Evolutionary conservation across 2,888 invertebrate species (phyloP), one percentile per base, ranked within the genome.

Genomic region (Ochropleura plecta): DNA sequence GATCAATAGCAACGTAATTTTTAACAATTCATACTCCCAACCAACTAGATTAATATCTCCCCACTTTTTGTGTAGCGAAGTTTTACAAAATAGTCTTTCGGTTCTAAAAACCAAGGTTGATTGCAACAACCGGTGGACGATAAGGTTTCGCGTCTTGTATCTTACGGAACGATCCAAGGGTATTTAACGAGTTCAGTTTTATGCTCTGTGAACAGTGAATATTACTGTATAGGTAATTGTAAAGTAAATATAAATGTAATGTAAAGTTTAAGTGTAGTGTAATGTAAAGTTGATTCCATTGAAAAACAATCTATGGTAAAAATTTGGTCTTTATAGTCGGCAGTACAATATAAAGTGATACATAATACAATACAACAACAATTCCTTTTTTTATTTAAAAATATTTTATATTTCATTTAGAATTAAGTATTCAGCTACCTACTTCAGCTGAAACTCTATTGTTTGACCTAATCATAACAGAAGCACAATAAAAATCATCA

Each of bases 81-180:
- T 64, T 79, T 76, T 72, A 78, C 64, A 68, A 77, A 79, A 79
- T 51, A 67, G 77, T 78, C 73, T 83, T 55, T 72, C 62, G 30
- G 14, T 48, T 73, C 70, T 86, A 84, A 85, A 87, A 84, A 81
- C 78, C 91, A 91, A 92, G 91, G 92, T 86, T 86, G 79, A 83
- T 91, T 92, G 88, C 91, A 84, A 84, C 85, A 90, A 86, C 49
- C 73, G 73, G 76, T 76, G 67, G 70, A 79, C 81, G 84, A 82
- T 84, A 86, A 89, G 91, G 91, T 90, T 92, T 90, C 89, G 90
- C 84, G 86, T 86, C 86, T 88, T 67, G 79, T 91, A 92, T 92
- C 93, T 92, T 86, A 74, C 85, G 75, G 78, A 86, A 77, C 83
- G 73, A 90, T 90, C 91, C 93, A 93, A 93, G 93, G 92, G 86